Percentiles rank a stretch among this genome's conserved stretches.
phyloP scores from a whole-genome alignment of 2,113 vertebrate genomes.

The Etia nguti region DNA sequence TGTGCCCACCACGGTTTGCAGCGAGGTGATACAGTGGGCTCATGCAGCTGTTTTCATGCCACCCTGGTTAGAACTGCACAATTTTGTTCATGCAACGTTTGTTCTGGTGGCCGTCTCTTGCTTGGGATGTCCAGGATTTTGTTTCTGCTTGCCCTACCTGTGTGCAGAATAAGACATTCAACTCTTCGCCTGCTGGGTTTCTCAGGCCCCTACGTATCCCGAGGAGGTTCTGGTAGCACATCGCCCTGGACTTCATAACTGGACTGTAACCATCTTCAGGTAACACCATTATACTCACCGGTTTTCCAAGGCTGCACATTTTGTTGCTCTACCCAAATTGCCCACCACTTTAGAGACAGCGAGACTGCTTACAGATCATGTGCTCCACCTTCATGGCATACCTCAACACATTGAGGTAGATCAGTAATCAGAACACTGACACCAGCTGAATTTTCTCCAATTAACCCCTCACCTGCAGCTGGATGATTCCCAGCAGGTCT shows the following conservation, averaged over 20 bases:
- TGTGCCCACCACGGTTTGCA: too few species aligned
- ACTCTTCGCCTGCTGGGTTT: not conserved
- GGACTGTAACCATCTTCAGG: not conserved
- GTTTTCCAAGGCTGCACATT: not conserved
- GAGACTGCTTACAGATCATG: not conserved
- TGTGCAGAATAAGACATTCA: not conserved
- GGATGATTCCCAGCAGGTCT: slow-evolving; percentile 85
- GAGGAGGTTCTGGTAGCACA: not conserved
- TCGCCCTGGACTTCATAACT: not conserved
- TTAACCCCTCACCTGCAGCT: slow-evolving; percentile 76
- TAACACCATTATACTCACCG: not conserved
- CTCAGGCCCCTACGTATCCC: not conserved
- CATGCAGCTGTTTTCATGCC: too few species aligned
- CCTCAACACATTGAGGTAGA: too few species aligned
- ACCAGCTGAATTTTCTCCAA: not conserved
- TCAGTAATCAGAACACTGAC: not conserved
- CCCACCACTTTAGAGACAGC: not conserved
- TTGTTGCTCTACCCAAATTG: not conserved
- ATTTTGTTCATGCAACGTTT: not conserved
- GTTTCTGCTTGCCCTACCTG: not conserved
- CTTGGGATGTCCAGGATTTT: not conserved
- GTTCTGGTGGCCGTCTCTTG: not conserved
- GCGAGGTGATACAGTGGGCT: too few species aligned
- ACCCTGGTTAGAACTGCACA: not conserved
- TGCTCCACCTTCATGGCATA: not conserved